Percentiles rank a stretch among this genome's conserved stretches.
These are phyloP conservation scores for Rhincodon typus DNA, from an alignment of 2,797 vertebrate genomes.

Conservation along the genomic window DNA sequence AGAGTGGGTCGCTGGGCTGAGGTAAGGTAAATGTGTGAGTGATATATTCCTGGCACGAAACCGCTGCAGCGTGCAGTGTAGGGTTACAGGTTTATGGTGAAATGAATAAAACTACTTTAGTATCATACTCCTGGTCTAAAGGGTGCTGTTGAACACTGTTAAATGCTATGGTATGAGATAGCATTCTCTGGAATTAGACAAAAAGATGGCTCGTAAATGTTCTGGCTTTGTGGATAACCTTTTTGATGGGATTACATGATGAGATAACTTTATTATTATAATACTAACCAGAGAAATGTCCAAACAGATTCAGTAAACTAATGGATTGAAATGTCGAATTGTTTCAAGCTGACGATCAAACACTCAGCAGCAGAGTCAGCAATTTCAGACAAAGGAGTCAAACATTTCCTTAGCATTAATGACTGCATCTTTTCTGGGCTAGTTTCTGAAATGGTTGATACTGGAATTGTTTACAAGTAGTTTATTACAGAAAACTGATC, in stretches of 20 bases:
- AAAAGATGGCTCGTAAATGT: no score
- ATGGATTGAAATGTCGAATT: neutral
- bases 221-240: neutral
- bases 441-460: neutral
- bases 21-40: slow-evolving; percentile 58
- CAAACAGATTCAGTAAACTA: neutral
- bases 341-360: neutral
- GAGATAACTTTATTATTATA: neutral
- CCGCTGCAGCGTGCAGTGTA: neutral
- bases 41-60: neutral
- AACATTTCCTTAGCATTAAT: neutral
- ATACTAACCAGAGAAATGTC: neutral
- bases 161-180: neutral
- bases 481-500: neutral
- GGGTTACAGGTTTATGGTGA: neutral
- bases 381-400: neutral
- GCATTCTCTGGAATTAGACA: neutral
- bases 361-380: no score
- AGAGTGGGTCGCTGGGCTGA: slow-evolving; percentile 69
- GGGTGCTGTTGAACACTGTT: neutral
- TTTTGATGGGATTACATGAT: neutral
- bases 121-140: neutral
- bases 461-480: neutral
- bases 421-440: neutral
- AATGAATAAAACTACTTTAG: neutral